phyloP scores from a whole-genome alignment of 2,888 invertebrate genomes.

The Limnephilus auricula region DNA sequence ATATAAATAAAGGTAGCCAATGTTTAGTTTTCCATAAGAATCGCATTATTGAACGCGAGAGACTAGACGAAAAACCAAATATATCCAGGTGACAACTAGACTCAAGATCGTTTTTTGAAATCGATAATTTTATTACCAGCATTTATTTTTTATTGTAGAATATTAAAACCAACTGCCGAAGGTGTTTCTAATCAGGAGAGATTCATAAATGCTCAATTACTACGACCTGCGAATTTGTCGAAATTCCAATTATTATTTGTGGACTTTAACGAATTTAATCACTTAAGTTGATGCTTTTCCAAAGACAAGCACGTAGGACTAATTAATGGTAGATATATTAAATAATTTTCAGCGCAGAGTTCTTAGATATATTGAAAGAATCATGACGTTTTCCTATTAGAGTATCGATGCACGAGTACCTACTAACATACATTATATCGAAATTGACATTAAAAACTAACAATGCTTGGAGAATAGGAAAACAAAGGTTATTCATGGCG shows the following conservation, averaged over 20 bases:
- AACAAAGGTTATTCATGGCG: too few relatives aligned
- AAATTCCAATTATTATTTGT: neutral
- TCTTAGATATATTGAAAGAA: neutral
- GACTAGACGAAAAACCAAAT: neutral
- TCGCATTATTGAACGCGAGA: neutral
- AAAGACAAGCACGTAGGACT: neutral
- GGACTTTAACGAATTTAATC: neutral
- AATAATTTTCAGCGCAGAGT: neutral
- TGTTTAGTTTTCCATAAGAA: neutral
- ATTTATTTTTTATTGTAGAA: neutral
- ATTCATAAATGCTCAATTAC: neutral
- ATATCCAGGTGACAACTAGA: neutral
- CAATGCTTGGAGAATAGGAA: too few relatives aligned
- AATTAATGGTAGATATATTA: too few relatives aligned
- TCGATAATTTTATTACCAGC: neutral
- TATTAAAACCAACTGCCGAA: neutral
- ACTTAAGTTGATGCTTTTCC: neutral
- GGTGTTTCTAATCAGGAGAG: neutral
- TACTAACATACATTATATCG: too few relatives aligned
- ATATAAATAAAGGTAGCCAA: neutral
- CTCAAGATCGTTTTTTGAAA: neutral
- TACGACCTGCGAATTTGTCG: neutral
- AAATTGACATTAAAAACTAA: too few relatives aligned
- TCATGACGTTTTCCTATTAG: neutral
- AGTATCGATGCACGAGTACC: too few relatives aligned